Conservation (phyloP, 2,888 invertebrate genomes). For the Microplitis manilae region DNA sequence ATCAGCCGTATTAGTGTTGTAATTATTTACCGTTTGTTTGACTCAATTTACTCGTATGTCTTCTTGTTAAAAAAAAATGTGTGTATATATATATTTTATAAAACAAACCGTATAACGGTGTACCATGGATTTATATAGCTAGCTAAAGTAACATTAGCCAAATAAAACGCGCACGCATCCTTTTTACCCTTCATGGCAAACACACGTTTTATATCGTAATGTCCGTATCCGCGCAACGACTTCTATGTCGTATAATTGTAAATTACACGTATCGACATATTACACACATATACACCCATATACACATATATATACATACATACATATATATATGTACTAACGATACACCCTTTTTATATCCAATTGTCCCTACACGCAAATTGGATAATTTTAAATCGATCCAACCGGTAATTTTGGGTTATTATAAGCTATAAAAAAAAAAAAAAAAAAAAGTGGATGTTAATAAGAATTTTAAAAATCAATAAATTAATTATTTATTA, state of each 20-base stretch:
- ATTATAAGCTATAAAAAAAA: background rate
- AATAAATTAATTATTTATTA: background rate
- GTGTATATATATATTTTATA: background rate
- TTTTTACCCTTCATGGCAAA: conserved; percentile 67
- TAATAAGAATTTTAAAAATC: background rate
- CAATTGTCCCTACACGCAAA: conserved; percentile 1
- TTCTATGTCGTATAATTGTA: conserved; percentile 14
- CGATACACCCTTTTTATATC: conserved; percentile 3
- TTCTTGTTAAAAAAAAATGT: background rate
- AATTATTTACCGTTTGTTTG: background rate
- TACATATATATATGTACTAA: background rate
- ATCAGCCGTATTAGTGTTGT: no score
- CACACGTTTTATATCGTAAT: conserved; percentile 1
- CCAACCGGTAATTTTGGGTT: background rate
- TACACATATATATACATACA: background rate
- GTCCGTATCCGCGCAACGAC: background rate
- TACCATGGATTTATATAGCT: conserved; percentile 19
- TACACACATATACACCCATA: background rate
- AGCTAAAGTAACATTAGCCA: conserved; percentile 64
- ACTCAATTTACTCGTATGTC: background rate
- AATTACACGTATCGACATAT: conserved; percentile 12
- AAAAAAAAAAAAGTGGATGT: background rate
- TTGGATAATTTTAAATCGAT: conserved; percentile 1
- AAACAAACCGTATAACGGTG: background rate
- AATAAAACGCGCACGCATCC: conserved; percentile 54